Evolutionary conservation across 2,113 vertebrate species (phyloP).

Genomic region (Aleadryas rufinucha): DNA sequence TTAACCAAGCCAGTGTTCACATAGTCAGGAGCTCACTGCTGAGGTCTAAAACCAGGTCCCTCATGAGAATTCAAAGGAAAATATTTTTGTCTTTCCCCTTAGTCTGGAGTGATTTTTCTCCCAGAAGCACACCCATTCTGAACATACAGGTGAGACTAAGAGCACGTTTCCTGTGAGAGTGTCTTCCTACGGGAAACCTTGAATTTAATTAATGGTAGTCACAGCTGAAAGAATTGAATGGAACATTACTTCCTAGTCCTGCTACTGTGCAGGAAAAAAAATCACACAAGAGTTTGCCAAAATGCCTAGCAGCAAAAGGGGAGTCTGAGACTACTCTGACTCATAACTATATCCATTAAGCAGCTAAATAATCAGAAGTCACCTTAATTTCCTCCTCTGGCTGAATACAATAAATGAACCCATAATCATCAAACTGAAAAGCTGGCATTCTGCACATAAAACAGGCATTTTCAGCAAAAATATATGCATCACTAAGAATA

Average conservation of each 20-base stretch:
- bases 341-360: neutral
- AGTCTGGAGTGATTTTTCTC: neutral
- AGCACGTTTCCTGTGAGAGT: conserved; percentile 41
- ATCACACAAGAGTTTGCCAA: conserved; percentile 1
- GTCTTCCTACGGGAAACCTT: conserved; percentile 50
- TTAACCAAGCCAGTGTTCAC: neutral
- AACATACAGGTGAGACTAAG: conserved; percentile 21
- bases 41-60: neutral
- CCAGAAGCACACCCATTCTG: neutral
- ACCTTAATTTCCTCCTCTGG: neutral
- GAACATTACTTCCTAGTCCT: conserved; percentile 49
- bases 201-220: conserved; percentile 37
- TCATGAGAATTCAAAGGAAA: neutral
- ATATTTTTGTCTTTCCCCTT: neutral
- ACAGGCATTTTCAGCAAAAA: neutral
- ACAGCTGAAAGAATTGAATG: conserved; percentile 49
- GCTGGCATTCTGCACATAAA: neutral
- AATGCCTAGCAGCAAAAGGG: neutral
- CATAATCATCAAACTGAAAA: neutral
- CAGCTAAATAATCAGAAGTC: conserved; percentile 1
- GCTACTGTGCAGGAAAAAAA: conserved; percentile 36
- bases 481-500: neutral
- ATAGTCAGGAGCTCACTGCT: neutral
- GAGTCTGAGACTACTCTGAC: neutral
- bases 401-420: neutral